A percentile compares a stretch with the other conserved stretches of the same genome.
These are phyloP conservation scores for Epinotia demarniana DNA, from an alignment of 2,888 invertebrate species.

Conservation along the genomic window DNA sequence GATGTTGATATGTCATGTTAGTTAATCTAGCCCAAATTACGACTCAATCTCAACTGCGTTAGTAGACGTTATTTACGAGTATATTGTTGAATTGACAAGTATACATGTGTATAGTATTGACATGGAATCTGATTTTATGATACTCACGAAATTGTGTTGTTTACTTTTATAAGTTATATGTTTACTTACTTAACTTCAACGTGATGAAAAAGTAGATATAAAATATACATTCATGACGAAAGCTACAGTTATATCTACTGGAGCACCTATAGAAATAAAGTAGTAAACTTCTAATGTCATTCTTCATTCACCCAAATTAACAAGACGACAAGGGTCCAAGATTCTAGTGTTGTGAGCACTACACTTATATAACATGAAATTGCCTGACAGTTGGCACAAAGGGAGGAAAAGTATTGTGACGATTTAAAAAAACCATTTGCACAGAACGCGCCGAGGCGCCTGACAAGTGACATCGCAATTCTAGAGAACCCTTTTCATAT, in stretches of 20 bases:
- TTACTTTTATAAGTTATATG: neutral
- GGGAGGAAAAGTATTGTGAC: slow-evolving; percentile 41
- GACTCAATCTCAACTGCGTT: neutral
- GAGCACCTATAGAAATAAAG: neutral
- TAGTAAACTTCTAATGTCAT: neutral
- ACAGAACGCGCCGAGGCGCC: slow-evolving; percentile 53
- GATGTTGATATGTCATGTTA: neutral
- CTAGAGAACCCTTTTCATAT: slow-evolving; percentile 70
- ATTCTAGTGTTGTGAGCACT: slow-evolving; percentile 18
- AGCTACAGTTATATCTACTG: neutral
- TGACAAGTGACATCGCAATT: slow-evolving; percentile 72
- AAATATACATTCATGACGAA: neutral
- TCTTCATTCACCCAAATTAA: slow-evolving; percentile 31
- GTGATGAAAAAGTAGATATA: no score
- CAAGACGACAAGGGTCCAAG: slow-evolving; percentile 24
- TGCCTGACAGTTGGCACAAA: slow-evolving; percentile 42
- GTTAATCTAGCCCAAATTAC: neutral
- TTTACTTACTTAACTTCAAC: no score
- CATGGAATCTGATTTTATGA: neutral
- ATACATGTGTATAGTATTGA: no score
- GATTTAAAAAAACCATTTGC: slow-evolving; percentile 47
- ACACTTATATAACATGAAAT: slow-evolving; percentile 37
- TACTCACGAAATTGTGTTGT: neutral
- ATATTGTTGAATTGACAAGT: neutral
- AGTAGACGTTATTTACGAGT: neutral